A percentile compares a stretch with the other conserved stretches of the same genome.
These are phyloP conservation scores for Tachina lurida DNA, from an alignment of 2,888 invertebrate genomes.

Conservation along the genomic window DNA sequence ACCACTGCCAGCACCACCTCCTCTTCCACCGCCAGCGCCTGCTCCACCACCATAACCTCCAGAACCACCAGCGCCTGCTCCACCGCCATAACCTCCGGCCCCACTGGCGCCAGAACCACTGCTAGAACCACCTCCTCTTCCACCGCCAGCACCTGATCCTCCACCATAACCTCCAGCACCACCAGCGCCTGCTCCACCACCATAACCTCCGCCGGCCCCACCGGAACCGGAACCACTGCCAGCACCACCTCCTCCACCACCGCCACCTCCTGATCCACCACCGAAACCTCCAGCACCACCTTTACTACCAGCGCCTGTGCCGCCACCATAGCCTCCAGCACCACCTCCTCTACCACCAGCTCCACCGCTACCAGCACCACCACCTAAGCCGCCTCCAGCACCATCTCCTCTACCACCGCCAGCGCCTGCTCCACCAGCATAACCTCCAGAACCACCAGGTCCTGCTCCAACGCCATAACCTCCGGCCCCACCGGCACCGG, in stretches of 20 bases:
- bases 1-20: constrained; percentile 51
- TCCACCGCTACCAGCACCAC: constrained; percentile 47
- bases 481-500: constrained; percentile 56
- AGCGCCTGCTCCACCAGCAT: constrained; percentile 76
- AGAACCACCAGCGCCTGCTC: constrained; percentile 18
- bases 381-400: constrained; percentile 23
- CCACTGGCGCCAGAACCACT: constrained; percentile 66
- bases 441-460: constrained; percentile 71
- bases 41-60: constrained; percentile 54
- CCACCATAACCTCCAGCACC: constrained; percentile 12
- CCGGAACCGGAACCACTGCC: constrained; percentile 77
- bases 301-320: constrained; percentile 68
- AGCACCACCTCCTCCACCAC: constrained; percentile 69
- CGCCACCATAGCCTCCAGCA: constrained; percentile 65
- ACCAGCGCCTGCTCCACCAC: constrained; percentile 54
- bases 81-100: constrained; percentile 52
- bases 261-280: too few relatives aligned
- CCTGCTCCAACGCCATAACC: constrained; percentile 74
- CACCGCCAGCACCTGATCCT: constrained; percentile 70
- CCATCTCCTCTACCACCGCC: constrained; percentile 77
- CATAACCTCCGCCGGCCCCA: constrained; percentile 54
- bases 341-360: constrained; percentile 67
- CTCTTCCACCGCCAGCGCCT: constrained; percentile 70
- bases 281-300: constrained; percentile 25
- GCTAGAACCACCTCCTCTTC: constrained; percentile 74